Percentiles rank a stretch among this genome's conserved stretches.
Evolutionary conservation across 2,113 vertebrate genomes (phyloP).

Genomic region (Pomatorhinus ruficollis): DNA sequence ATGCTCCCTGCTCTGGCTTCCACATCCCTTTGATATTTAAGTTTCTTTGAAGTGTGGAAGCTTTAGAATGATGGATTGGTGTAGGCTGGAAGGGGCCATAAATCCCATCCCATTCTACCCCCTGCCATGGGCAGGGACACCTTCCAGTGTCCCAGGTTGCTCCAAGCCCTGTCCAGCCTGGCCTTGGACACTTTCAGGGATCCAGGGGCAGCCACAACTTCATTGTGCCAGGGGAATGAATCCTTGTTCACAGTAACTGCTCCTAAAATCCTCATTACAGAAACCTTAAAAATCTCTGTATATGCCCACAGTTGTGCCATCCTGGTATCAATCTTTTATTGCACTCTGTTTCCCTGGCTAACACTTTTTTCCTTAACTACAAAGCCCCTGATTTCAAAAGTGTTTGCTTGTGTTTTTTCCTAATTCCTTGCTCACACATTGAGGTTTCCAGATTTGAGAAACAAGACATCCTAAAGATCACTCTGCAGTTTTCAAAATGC

Average conservation of each 20-base stretch:
- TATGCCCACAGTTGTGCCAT: background rate
- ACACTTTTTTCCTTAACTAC: background rate
- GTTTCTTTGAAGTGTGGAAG: background rate
- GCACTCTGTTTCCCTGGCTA: background rate
- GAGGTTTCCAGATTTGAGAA: background rate
- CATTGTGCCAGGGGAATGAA: background rate
- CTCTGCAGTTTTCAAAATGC: background rate
- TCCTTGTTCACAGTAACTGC: background rate
- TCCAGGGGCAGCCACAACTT: background rate
- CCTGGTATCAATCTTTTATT: background rate
- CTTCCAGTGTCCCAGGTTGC: fast-evolving
- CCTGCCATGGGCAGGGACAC: background rate
- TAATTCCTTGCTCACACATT: background rate
- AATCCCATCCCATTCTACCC: background rate
- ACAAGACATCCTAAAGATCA: background rate
- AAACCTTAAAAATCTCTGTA: background rate
- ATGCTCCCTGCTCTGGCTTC: background rate
- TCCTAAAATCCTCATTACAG: background rate
- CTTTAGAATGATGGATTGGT: background rate
- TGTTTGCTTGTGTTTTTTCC: background rate
- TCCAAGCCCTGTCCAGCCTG: fast-evolving
- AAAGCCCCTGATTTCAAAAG: background rate
- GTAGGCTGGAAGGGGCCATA: background rate
- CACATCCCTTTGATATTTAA: background rate
- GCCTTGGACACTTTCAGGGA: background rate